Conservation (phyloP, 2,888 invertebrate genomes). For the Amphimallon solstitiale region DNA sequence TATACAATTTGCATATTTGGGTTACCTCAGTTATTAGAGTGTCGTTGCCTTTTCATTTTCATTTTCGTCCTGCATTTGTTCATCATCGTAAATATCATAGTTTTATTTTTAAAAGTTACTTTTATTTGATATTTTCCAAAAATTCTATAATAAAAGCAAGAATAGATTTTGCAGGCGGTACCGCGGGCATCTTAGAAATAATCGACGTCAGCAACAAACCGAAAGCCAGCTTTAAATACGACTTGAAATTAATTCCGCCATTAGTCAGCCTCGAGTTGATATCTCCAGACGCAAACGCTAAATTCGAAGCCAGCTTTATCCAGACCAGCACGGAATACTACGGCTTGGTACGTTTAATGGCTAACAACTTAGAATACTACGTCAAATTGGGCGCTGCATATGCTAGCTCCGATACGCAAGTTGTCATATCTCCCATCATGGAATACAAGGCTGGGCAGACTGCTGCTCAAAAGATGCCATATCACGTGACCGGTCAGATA, state of each 20-base stretch:
- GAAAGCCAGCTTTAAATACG: neutral
- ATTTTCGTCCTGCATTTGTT: too few relatives aligned
- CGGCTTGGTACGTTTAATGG: conserved; percentile 67
- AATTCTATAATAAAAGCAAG: too few relatives aligned
- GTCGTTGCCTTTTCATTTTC: too few relatives aligned
- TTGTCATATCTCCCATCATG: conserved; percentile 74
- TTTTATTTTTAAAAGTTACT: too few relatives aligned
- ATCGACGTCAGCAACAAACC: neutral
- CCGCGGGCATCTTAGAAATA: neutral
- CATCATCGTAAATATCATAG: too few relatives aligned
- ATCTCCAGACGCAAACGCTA: neutral
- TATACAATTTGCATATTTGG: too few relatives aligned
- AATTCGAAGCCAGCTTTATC: conserved; percentile 69
- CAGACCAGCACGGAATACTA: conserved; percentile 71
- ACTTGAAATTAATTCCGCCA: neutral
- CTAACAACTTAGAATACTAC: conserved; percentile 70
- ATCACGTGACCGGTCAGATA: conserved; percentile 68
- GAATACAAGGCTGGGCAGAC: conserved; percentile 71
- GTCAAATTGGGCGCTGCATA: conserved; percentile 74
- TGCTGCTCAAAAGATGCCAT: conserved; percentile 61
- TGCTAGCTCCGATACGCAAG: conserved; percentile 66
- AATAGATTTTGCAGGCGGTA: neutral
- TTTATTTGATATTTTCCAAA: too few relatives aligned
- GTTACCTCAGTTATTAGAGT: too few relatives aligned
- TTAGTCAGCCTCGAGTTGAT: neutral